Base-by-base conservation (phyloP, 2,113 vertebrate genomes). In the Mastomys coucha region DNA sequence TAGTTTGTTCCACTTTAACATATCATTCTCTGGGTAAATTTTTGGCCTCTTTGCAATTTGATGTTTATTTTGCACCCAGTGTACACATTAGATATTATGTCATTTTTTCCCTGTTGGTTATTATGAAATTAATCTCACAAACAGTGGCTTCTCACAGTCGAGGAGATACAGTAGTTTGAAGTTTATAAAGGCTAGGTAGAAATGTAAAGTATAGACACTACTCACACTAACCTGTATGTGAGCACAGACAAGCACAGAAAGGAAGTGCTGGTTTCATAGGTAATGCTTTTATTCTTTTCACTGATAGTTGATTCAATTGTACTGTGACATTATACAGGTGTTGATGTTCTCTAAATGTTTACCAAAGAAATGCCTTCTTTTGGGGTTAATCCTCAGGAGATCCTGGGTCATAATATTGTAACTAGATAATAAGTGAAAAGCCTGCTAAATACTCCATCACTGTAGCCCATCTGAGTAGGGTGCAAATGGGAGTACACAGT, bases 51-150 rank as follows among this genome's bases (percentile, higher is more conserved):
- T 67, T 95, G 53, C 91, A 95, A 96, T 89, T 69, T 77, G 2
- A 82, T 60, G 10, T 69, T 33, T 24, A 58, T 78, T 77, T 73
- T 93, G 33, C 11, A 76, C 72, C 85, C 72, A 31, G 17, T 81
- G 7, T 58, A 67, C 28, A 63, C 45, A 91, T 77, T 76, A 85
- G 85, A 91, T 81, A 39, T 5, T 20, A 28, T 85, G 39, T 14
- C 33, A 36, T 84, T 80, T 26, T 82, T 51, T 51, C 81, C 88
- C 36, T 80, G 80, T 91, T 92, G 84, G 20, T 49, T 91, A 26
- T 63, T 97, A 91, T 31, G 49, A 95, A 96, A 90, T 58, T 78
- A 42, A 67, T 88, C 70, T 95, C 82, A 93, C 95, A 96, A 91
- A 76, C 69, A 80, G 88, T 88, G 67, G 39, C 67, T 85, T 90